These are phyloP conservation scores for Diaprepes abbreviatus DNA, from an alignment of 2,888 invertebrate species.

Conservation along the genomic window DNA sequence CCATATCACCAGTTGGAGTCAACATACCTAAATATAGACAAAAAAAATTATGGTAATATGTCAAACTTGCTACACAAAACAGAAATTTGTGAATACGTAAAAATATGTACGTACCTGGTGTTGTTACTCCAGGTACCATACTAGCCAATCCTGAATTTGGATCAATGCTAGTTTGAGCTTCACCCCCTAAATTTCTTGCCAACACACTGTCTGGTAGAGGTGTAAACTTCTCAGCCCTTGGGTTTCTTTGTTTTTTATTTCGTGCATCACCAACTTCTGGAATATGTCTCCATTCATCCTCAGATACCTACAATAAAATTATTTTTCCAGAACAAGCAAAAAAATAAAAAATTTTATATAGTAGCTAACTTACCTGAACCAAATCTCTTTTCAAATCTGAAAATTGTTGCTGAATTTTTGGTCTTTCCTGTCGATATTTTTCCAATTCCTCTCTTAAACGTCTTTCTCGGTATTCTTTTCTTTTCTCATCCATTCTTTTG, in stretches of 20 bases:
- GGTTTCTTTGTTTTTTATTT: slow-evolving; percentile 96
- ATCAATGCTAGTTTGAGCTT: slow-evolving; percentile 84
- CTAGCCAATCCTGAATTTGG: slow-evolving; percentile 88
- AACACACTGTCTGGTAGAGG: slow-evolving; percentile 97
- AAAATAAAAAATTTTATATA: too few species aligned
- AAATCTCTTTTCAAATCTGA: slow-evolving; percentile 94
- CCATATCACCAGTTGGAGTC: slow-evolving; percentile 91
- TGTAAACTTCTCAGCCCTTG: slow-evolving; percentile 95
- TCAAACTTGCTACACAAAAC: too few species aligned
- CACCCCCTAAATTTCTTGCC: slow-evolving; percentile 87
- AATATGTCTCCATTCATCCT: slow-evolving; percentile 96
- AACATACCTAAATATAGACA: slow-evolving; percentile 73
- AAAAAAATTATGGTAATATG: neutral
- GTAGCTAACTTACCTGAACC: slow-evolving; percentile 64
- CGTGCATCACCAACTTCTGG: slow-evolving; percentile 99
- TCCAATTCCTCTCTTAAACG: slow-evolving; percentile 93
- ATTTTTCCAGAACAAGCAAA: too few species aligned
- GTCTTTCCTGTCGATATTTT: slow-evolving; percentile 94
- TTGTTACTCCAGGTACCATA: slow-evolving; percentile 87
- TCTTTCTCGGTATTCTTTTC: slow-evolving; percentile 95
- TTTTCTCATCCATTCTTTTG: slow-evolving; percentile 98
- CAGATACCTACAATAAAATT: too few species aligned
- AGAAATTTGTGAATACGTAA: too few species aligned
- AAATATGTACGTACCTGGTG: slow-evolving; percentile 72
- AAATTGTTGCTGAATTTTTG: slow-evolving; percentile 87